These are phyloP conservation scores for Eidolon helvum DNA, from an alignment of 2,113 vertebrate genomes.

Conservation along the genomic window DNA sequence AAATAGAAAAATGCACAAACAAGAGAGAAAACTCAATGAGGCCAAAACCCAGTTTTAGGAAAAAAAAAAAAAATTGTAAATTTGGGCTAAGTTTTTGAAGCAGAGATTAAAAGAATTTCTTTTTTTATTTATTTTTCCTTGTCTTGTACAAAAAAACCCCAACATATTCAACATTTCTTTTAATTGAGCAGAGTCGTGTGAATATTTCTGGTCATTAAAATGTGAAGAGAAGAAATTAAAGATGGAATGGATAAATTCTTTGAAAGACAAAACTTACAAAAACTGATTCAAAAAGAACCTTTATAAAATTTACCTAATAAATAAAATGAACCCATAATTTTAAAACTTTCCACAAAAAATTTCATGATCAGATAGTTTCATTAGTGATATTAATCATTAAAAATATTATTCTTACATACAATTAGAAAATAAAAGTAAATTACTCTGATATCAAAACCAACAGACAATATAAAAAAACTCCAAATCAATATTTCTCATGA, in stretches of 20 bases:
- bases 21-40: neutral
- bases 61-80: neutral
- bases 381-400: neutral
- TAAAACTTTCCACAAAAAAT: neutral
- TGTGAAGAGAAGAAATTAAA: neutral
- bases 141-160: neutral
- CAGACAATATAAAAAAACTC: neutral
- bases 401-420: neutral
- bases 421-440: neutral
- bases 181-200: neutral
- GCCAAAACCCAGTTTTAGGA: neutral
- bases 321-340: neutral
- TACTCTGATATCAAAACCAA: neutral
- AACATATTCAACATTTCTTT: neutral
- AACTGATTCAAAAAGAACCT: neutral
- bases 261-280: neutral
- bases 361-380: neutral
- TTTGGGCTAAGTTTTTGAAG: neutral
- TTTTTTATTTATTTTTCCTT: neutral
- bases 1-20: neutral
- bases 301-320: neutral
- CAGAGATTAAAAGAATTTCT: neutral
- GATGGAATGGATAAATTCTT: neutral
- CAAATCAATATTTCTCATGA: neutral
- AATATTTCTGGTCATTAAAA: neutral